Evolutionary conservation across 2,797 vertebrate genomes (phyloP), one percentile per base, ranked within the genome.

Genomic region (Centroberyx gerrardi): DNA sequence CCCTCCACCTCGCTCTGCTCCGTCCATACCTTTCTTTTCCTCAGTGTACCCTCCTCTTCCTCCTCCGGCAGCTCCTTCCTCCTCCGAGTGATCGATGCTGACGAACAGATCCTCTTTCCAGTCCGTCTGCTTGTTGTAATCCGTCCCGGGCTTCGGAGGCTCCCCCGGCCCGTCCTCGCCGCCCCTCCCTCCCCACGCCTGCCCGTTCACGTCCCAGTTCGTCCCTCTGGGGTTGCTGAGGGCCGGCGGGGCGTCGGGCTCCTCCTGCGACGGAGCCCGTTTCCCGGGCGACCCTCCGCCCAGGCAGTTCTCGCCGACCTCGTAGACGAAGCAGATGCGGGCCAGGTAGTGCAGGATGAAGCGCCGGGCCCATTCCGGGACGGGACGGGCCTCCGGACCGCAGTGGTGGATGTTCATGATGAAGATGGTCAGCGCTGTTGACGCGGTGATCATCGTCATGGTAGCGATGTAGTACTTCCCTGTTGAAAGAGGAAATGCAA

Each of bases 391-490:
- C 18, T 96, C 96, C 0, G 96, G 93, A 0, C 97, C 96, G 0
- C 97, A 97, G 92, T 98, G 97, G 86, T 98, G 97, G 40, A 98
- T 86, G 76, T 96, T 97, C 96, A 98, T 97, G 88, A 98, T 96
- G 87, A 98, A 97, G 90, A 98, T 98, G 76, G 97, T 98, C 68
- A 98, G 86, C 0, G 97, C 96, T 0, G 97, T 98, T 15, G 97
- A 98, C 42, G 96, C 95, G 0, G 97, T 97, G 71, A 98, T 96
- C 96, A 98, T 96, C n/a, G 96, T 96, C 97, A 98, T 98, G 42
- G 97, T 98, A 54, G 97, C 96, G 0, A 98, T 97, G 91, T 98
- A 98, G 89, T 98, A 98, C 74, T 98, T 98, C 33, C 97, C 97
- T 98, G 87, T 62, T 29, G 61, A 28, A 17, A 49, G 0, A 3